phyloP scores from a whole-genome alignment of 2,888 invertebrate species.

The Drosophila incognita region DNA sequence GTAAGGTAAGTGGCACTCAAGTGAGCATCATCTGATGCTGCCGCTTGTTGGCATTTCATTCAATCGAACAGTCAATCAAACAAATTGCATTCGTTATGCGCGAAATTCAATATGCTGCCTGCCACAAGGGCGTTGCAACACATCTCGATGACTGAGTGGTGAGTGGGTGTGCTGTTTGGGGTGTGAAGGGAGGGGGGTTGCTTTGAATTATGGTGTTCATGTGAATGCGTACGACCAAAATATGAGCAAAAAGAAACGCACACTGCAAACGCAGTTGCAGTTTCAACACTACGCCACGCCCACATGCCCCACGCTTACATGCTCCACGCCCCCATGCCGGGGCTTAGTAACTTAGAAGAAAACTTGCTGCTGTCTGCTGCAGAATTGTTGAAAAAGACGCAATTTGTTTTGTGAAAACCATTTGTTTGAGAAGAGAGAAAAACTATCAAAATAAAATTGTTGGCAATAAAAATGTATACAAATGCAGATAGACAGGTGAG shows the following conservation, averaged over 20 bases:
- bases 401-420: constrained; percentile 78
- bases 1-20: constrained; percentile 20
- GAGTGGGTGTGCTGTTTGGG: background rate
- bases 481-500: constrained; percentile 68
- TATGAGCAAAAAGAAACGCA: constrained; percentile 57
- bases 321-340: background rate
- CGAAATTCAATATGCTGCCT: constrained; percentile 70
- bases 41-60: constrained; percentile 62
- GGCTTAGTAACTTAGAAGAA: background rate
- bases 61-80: constrained; percentile 79
- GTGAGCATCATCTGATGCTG: constrained; percentile 35
- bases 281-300: background rate
- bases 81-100: constrained; percentile 79
- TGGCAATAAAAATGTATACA: constrained; percentile 77
- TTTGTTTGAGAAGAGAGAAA: constrained; percentile 64
- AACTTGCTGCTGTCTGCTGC: constrained; percentile 8
- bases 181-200: background rate
- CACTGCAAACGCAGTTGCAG: constrained; percentile 43
- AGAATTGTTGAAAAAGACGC: constrained; percentile 64
- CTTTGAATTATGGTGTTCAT: constrained; percentile 28
- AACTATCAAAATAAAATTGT: constrained; percentile 77
- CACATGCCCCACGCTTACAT: background rate
- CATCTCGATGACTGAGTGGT: background rate
- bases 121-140: constrained; percentile 42
- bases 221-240: constrained; percentile 63